Evolutionary conservation across 2,888 invertebrate species (phyloP).

Genomic region (Aspidapion aeneum): DNA sequence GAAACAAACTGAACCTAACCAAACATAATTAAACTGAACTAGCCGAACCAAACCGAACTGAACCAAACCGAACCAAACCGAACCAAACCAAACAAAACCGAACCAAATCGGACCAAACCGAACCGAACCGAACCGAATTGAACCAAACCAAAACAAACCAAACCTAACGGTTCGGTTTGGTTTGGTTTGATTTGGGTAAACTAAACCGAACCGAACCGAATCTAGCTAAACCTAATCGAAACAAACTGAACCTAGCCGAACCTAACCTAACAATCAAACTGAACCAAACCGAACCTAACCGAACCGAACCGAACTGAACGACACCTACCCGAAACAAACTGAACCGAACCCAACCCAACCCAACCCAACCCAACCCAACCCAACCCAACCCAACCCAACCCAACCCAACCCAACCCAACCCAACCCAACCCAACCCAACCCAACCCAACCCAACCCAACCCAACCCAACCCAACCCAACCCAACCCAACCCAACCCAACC

Average conservation of each 20-base stretch:
- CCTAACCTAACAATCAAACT: not conserved
- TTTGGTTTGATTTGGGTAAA: constrained; percentile 22
- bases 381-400: constrained; percentile 25
- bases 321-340: constrained; percentile 5
- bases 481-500: constrained; percentile 12
- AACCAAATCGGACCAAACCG: constrained; percentile 13
- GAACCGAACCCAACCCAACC: constrained; percentile 8
- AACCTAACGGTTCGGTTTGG: not conserved
- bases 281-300: constrained; percentile 10
- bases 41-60: constrained; percentile 17
- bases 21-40: constrained; percentile 14
- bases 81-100: constrained; percentile 11
- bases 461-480: constrained; percentile 15
- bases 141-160: constrained; percentile 8
- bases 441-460: constrained; percentile 37
- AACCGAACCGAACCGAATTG: constrained; percentile 16
- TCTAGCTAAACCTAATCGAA: constrained; percentile 7
- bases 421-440: constrained; percentile 10
- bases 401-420: constrained; percentile 24
- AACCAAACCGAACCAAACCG: constrained; percentile 13
- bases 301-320: constrained; percentile 21
- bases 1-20: too few relatives aligned
- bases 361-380: constrained; percentile 24
- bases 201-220: constrained; percentile 34
- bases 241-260: constrained; percentile 16